Evolutionary conservation across 2,888 invertebrate species (phyloP).

Genomic region (Tenthredo livida): DNA sequence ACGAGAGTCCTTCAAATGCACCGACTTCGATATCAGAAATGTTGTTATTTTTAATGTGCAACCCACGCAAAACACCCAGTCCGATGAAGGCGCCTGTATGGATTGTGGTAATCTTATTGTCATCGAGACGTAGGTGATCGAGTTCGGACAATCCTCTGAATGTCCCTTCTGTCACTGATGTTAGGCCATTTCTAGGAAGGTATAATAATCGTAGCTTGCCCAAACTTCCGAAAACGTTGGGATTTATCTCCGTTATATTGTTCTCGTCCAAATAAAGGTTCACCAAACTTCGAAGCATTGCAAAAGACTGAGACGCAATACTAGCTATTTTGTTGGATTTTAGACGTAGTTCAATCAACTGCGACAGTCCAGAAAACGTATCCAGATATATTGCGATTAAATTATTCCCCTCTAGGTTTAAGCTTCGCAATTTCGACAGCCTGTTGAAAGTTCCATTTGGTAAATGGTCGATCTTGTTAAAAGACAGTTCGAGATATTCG

Average conservation of each 20-base stretch:
- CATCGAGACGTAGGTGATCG: not conserved
- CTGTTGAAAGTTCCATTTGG: slow-evolving; percentile 75
- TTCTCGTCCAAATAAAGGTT: slow-evolving; percentile 76
- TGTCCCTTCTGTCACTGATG: not conserved
- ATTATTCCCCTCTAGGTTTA: slow-evolving; percentile 71
- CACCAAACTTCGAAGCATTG: slow-evolving; percentile 68
- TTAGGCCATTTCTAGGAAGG: not conserved
- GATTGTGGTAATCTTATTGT: not conserved
- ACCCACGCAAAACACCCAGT: not conserved
- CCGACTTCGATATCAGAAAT: slow-evolving; percentile 4
- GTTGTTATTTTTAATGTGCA: not conserved
- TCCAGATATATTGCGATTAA: slow-evolving; percentile 64
- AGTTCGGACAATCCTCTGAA: not conserved
- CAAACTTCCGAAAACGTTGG: not conserved
- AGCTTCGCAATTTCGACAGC: slow-evolving; percentile 72
- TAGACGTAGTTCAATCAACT: not conserved
- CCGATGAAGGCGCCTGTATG: not conserved
- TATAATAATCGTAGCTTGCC: not conserved
- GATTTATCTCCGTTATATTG: slow-evolving; percentile 70
- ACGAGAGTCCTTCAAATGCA: not conserved
- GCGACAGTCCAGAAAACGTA: slow-evolving; percentile 6
- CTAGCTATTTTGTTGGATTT: not conserved
- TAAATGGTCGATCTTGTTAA: slow-evolving; percentile 73
- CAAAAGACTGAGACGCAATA: not conserved
- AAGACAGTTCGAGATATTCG: slow-evolving; percentile 71